Evolutionary conservation across 2,888 invertebrate species (phyloP).

Genomic region (Branchipolynoe longqiensis): DNA sequence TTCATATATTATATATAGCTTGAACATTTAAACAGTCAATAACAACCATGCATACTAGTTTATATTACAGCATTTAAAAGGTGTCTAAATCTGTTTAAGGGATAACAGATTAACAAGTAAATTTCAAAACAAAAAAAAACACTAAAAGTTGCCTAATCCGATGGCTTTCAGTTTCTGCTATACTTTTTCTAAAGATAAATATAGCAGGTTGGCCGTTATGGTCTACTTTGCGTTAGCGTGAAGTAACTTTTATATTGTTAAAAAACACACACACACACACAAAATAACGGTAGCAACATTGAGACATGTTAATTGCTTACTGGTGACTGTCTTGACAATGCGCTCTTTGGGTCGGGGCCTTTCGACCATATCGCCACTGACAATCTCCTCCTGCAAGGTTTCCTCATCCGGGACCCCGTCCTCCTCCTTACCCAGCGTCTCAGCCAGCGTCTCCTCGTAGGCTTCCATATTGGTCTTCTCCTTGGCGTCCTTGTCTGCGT

Average conservation of each 20-base stretch:
- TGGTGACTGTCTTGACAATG: constrained; percentile 38
- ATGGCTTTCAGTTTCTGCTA: too few species aligned
- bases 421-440: constrained; percentile 38
- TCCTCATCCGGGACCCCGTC: constrained; percentile 56
- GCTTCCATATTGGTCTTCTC: constrained; percentile 66
- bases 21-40: too few species aligned
- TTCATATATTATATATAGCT: too few species aligned
- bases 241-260: neutral
- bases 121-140: too few species aligned
- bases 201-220: too few species aligned
- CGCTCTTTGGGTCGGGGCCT: neutral
- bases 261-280: neutral
- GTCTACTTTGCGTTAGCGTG: neutral
- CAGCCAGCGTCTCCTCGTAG: constrained; percentile 58
- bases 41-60: too few species aligned
- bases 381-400: constrained; percentile 53
- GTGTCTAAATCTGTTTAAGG: too few species aligned
- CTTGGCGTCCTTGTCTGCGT: constrained; percentile 37
- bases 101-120: too few species aligned
- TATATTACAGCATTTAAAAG: too few species aligned
- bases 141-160: too few species aligned
- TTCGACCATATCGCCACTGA: constrained; percentile 12
- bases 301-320: constrained; percentile 2
- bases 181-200: too few species aligned
- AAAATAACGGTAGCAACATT: too few species aligned